Evolutionary conservation across 2,797 vertebrate genomes (phyloP).

Genomic region (Onychomys torridus): DNA sequence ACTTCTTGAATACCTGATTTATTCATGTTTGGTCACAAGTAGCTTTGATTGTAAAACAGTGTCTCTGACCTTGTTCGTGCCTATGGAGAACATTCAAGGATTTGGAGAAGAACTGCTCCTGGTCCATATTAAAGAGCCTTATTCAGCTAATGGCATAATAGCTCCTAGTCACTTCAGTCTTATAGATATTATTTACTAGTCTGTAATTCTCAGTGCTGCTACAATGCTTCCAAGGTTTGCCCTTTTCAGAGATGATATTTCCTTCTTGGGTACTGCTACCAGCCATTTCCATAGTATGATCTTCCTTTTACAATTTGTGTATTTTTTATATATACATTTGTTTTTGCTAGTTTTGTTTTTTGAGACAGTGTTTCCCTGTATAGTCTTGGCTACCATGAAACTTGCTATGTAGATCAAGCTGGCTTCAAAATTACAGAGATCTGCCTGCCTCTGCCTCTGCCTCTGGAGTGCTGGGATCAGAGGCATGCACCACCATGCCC

Average conservation of each 20-base stretch:
- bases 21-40: not conserved
- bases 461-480: not conserved
- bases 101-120: not conserved
- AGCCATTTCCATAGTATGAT: not conserved
- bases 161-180: not conserved
- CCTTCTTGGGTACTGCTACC: not conserved
- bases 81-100: rapidly evolving
- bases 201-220: not conserved
- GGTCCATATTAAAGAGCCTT: not conserved
- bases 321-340: not conserved
- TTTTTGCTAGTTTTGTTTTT: not conserved
- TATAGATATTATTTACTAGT: not conserved
- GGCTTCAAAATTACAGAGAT: not conserved
- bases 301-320: not conserved
- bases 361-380: not conserved
- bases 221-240: no score
- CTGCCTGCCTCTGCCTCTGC: not conserved
- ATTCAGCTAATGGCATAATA: no score
- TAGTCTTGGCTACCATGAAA: not conserved
- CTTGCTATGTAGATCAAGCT: not conserved
- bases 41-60: not conserved
- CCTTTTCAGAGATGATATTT: not conserved
- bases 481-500: not conserved
- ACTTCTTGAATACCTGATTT: not conserved
- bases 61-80: not conserved